phyloP scores from a whole-genome alignment of 1,140 invertebrate genomes.

The Metaphire vulgaris region DNA sequence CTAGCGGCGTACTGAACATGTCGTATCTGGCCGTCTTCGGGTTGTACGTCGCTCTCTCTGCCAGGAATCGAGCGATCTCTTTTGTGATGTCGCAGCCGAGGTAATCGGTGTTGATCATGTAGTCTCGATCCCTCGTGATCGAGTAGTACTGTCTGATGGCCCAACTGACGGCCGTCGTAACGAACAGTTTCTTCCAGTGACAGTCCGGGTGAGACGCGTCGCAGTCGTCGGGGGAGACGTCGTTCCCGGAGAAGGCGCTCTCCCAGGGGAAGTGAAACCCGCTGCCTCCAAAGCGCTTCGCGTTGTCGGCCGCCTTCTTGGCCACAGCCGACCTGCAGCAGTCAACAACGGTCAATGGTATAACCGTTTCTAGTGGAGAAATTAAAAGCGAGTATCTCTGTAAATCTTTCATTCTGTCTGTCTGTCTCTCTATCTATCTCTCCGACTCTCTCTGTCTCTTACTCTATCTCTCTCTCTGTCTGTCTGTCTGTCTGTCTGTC shows the following conservation, averaged over 20 bases:
- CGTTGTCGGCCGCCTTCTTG: conserved; percentile 7
- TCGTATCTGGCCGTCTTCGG: conserved; percentile 19
- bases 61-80: conserved; percentile 26
- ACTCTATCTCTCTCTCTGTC: too few species aligned
- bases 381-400: too few species aligned
- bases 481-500: too few species aligned
- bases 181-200: conserved; percentile 16
- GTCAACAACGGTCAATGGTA: too few species aligned
- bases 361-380: too few species aligned
- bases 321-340: conserved; percentile 14
- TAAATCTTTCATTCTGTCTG: too few species aligned
- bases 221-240: conserved; percentile 16
- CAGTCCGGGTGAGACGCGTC: conserved; percentile 12
- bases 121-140: conserved; percentile 28
- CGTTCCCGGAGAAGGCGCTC: conserved; percentile 24
- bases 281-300: conserved; percentile 1
- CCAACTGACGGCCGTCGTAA: conserved; percentile 21
- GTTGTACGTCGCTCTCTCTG: conserved; percentile 18
- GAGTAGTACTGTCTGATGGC: conserved; percentile 28
- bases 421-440: too few species aligned
- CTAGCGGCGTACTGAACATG: conserved; percentile 2
- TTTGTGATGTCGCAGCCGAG: conserved; percentile 25
- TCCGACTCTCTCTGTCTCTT: too few species aligned
- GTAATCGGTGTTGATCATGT: conserved; percentile 26
- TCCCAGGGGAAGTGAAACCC: conserved; percentile 28